phyloP scores from a whole-genome alignment of 2,113 vertebrate species.

The Cinclus mexicanus region DNA sequence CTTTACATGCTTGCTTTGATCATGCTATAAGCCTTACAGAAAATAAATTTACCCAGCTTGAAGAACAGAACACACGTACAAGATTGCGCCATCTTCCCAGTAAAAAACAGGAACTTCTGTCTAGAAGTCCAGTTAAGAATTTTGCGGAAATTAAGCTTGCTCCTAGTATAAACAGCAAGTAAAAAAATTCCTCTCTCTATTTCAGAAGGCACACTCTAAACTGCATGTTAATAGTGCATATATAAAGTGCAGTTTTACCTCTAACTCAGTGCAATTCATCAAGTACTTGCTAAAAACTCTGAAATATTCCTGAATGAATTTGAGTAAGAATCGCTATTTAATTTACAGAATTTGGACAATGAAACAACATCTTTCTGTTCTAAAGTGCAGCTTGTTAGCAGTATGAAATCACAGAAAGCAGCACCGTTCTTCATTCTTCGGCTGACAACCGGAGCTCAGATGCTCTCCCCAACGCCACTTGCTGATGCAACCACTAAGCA shows the following conservation, averaged over 20 bases:
- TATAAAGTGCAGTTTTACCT: background rate
- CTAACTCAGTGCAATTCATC: background rate
- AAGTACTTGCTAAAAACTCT: background rate
- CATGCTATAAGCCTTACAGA: background rate
- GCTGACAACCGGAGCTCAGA: background rate
- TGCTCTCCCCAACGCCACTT: background rate
- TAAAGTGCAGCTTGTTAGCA: background rate
- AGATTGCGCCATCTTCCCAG: background rate
- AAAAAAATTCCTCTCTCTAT: background rate
- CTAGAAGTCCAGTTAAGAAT: background rate
- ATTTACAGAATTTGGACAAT: background rate
- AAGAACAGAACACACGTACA: rapidly evolving
- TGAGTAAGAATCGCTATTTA: background rate
- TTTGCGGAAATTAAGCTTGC: background rate
- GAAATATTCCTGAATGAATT: background rate
- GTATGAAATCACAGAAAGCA: background rate
- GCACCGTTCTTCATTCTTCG: background rate
- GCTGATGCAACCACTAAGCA: background rate
- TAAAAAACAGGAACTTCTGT: background rate
- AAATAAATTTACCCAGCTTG: background rate
- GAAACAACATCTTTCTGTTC: background rate
- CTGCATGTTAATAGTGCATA: background rate
- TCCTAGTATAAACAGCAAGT: background rate
- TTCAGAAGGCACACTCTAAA: background rate
- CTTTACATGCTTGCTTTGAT: background rate